Conservation (phyloP, 23 tunicate genomes). For the Halocynthia aurantium region DNA sequence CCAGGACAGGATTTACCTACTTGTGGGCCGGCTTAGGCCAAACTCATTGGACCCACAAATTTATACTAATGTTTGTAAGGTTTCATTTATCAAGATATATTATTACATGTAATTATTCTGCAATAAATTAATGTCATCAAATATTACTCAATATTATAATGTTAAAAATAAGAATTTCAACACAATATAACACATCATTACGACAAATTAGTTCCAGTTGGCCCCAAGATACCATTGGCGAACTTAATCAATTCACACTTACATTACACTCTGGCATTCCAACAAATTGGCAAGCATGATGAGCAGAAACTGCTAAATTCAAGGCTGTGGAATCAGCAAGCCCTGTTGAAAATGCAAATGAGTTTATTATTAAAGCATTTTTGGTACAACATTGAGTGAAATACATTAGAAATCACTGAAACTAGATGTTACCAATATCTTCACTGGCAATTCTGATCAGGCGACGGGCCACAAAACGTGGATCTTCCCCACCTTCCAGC, state of each 20-base stretch:
- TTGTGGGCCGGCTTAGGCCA: too few species aligned
- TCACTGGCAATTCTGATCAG: slow-evolving; percentile 76
- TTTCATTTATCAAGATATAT: too few species aligned
- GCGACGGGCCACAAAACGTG: slow-evolving; percentile 53
- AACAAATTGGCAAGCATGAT: slow-evolving; percentile 45
- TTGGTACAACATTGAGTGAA: not conserved
- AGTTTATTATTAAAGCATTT: not conserved
- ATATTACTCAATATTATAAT: too few species aligned
- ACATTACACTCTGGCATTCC: slow-evolving; percentile 93
- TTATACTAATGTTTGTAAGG: too few species aligned
- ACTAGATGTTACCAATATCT: slow-evolving; percentile 43
- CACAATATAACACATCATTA: too few species aligned
- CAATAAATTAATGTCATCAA: too few species aligned
- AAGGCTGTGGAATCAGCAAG: slow-evolving; percentile 68
- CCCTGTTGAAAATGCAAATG: slow-evolving; percentile 13
- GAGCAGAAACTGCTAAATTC: slow-evolving; percentile 54
- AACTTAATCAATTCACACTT: slow-evolving; percentile 7
- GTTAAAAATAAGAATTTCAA: too few species aligned
- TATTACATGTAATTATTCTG: too few species aligned
- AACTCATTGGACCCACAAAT: too few species aligned
- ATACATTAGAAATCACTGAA: not conserved
- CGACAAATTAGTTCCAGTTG: too few species aligned
- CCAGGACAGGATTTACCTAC: too few species aligned
- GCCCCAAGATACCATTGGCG: too few species aligned
- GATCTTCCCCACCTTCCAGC: slow-evolving; percentile 84